Percentiles rank a stretch among this genome's conserved stretches.
phyloP scores from a whole-genome alignment of 30 jellyfish, hydroid and myxozoan genomes.

The Pelagia noctiluca region DNA sequence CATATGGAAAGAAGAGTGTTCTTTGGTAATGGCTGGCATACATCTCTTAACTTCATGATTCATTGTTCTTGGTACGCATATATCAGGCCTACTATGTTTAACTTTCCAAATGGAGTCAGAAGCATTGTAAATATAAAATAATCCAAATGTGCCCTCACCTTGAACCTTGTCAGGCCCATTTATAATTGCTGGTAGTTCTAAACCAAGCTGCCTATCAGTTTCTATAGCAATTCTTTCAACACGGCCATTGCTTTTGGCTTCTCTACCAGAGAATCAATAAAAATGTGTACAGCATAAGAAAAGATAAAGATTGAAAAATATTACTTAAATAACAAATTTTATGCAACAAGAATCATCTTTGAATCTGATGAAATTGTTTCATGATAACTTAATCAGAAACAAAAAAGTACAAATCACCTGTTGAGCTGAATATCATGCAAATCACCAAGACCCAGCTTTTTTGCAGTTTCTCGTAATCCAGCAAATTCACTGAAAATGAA shows the following conservation, averaged over 20 bases:
- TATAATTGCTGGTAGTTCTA: background rate
- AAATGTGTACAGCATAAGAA: background rate
- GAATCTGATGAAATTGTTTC: background rate
- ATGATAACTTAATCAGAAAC: background rate
- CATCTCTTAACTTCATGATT: background rate
- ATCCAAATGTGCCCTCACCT: conserved; percentile 4
- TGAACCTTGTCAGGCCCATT: background rate
- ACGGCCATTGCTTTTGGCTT: conserved; percentile 1
- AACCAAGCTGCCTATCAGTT: conserved; percentile 6
- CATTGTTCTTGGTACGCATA: background rate
- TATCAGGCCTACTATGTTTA: background rate
- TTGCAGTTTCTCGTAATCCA: background rate
- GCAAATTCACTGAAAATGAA: background rate
- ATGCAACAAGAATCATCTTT: background rate
- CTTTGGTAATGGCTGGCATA: background rate
- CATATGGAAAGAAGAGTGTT: background rate
- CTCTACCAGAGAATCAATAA: background rate
- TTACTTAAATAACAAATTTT: background rate
- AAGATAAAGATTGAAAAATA: background rate
- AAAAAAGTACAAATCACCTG: background rate
- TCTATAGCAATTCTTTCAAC: background rate
- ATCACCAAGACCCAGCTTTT: conserved; percentile 1
- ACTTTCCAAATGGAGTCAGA: background rate
- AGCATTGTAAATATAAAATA: background rate
- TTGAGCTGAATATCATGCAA: background rate